Evolutionary conservation across 2,113 vertebrate genomes (phyloP).

Genomic region (Rousettus leschenaultii): DNA sequence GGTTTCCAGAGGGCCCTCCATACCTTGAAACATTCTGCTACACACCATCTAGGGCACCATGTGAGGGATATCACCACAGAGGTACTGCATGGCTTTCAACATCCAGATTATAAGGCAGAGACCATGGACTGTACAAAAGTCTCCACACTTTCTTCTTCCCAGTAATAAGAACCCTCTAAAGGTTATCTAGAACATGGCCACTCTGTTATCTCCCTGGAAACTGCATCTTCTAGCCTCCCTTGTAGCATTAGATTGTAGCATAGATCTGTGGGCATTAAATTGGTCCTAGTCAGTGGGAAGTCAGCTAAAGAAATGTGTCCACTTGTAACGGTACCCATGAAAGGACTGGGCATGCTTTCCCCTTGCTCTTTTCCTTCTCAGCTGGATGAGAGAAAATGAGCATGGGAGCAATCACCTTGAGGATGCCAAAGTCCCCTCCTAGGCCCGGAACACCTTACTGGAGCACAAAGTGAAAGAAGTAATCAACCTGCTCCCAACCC

Average conservation of each 20-base stretch:
- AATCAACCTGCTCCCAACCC: no score
- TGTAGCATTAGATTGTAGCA: not conserved
- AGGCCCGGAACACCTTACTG: not conserved
- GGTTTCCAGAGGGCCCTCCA: not conserved
- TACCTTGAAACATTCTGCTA: not conserved
- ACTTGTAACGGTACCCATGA: not conserved
- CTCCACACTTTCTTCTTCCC: not conserved
- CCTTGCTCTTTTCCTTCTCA: not conserved
- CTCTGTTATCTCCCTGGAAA: not conserved
- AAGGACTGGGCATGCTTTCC: not conserved
- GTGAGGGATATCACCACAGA: not conserved
- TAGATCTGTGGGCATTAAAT: not conserved
- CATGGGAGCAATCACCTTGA: not conserved
- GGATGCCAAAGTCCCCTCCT: not conserved
- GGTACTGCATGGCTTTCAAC: not conserved
- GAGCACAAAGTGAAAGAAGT: not conserved
- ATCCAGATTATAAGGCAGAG: not conserved
- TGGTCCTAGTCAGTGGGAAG: not conserved
- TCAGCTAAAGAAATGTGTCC: not conserved
- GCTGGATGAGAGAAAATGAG: not conserved
- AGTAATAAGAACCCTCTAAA: not conserved
- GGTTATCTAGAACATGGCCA: not conserved
- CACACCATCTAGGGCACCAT: rapidly evolving
- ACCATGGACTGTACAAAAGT: not conserved
- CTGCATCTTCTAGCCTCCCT: not conserved